These are phyloP conservation scores for Eristalinus aeneus DNA, from an alignment of 2,888 invertebrate species.

Conservation along the genomic window DNA sequence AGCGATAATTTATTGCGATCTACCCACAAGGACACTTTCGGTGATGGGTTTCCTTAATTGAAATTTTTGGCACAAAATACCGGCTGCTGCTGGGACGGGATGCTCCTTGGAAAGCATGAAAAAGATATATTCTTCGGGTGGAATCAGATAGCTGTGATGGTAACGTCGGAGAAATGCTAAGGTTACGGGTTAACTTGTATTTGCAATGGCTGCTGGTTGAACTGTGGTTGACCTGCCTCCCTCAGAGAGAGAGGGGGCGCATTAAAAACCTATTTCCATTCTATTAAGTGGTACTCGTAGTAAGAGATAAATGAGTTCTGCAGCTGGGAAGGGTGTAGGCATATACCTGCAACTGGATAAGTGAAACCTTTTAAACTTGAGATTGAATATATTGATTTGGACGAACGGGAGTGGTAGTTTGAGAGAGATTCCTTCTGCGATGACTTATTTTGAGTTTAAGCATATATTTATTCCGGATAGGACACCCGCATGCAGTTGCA, in stretches of 20 bases:
- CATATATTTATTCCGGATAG: no score
- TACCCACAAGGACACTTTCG: slow-evolving; percentile 62
- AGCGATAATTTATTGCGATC: slow-evolving; percentile 63
- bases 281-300: slow-evolving; percentile 45
- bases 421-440: no score
- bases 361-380: background rate
- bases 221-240: slow-evolving; percentile 35
- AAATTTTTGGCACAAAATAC: slow-evolving; percentile 54
- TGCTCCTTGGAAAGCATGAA: slow-evolving; percentile 17
- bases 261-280: slow-evolving; percentile 58
- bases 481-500: no score
- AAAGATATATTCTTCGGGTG: slow-evolving; percentile 30
- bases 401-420: no score
- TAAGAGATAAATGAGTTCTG: slow-evolving; percentile 45
- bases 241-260: background rate
- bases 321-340: background rate
- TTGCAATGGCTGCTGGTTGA: slow-evolving; percentile 32
- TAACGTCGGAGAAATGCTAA: background rate
- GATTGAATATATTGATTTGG: background rate
- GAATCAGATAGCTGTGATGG: slow-evolving; percentile 35
- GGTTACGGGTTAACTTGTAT: slow-evolving; percentile 34
- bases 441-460: no score
- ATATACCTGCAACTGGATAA: background rate
- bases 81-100: slow-evolving; percentile 5
- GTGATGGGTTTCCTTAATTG: slow-evolving; percentile 61